A percentile compares a stretch with the other conserved stretches of the same genome.
phyloP scores from a whole-genome alignment of 2,888 invertebrate genomes.

The Spisula subtruncata region DNA sequence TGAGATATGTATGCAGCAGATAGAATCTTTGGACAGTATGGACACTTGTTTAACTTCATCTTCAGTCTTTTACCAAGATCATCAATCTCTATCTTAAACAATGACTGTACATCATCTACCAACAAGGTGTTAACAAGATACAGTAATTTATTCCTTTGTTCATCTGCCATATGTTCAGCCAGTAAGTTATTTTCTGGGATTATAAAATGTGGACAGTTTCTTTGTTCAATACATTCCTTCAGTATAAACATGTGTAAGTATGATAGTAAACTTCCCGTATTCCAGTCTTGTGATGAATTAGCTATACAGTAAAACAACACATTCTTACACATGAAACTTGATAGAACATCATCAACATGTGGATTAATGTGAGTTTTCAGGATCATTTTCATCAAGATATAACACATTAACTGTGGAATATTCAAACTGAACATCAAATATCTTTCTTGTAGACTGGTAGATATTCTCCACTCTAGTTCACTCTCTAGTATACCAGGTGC shows the following conservation, averaged over 20 bases:
- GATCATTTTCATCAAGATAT: slow-evolving; percentile 21
- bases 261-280: neutral
- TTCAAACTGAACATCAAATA: neutral
- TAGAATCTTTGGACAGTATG: neutral
- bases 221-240: no score
- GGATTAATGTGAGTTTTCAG: slow-evolving; percentile 12
- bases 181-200: no score
- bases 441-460: no score
- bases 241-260: neutral
- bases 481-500: neutral
- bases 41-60: neutral
- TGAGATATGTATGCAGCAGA: neutral
- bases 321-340: slow-evolving; percentile 26
- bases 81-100: slow-evolving; percentile 13
- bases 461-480: slow-evolving; percentile 21
- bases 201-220: no score
- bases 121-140: neutral
- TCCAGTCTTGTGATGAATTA: neutral
- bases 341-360: neutral
- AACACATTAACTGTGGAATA: neutral
- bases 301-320: slow-evolving; percentile 5
- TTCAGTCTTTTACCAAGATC: neutral
- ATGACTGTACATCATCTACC: neutral
- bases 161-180: no score
- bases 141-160: no score